Evolutionary conservation across 2,797 vertebrate genomes (phyloP).

Genomic region (Alosa sapidissima): DNA sequence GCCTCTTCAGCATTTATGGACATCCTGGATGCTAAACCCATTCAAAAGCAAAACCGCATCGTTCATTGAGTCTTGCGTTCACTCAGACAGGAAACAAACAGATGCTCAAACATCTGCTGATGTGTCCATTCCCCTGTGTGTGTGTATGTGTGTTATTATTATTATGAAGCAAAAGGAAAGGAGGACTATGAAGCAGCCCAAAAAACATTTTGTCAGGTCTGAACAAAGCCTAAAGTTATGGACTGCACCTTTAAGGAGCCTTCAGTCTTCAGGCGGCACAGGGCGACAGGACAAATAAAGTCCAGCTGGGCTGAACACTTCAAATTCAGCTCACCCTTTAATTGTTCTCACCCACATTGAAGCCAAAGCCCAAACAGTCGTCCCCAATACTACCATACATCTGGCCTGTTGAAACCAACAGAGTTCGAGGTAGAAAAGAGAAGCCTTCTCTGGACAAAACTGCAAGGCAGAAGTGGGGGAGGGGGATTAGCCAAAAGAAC

Average conservation of each 20-base stretch:
- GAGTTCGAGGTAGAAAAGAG: background rate
- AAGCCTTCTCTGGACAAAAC: background rate
- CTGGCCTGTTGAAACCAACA: background rate
- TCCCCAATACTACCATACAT: background rate
- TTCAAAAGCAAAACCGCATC: conserved; percentile 10
- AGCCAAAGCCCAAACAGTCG: background rate
- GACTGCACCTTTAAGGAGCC: background rate
- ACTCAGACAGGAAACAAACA: background rate
- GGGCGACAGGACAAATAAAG: background rate
- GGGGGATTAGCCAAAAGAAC: background rate
- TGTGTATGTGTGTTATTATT: background rate
- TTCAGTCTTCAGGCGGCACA: background rate
- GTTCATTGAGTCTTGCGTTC: background rate
- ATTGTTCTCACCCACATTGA: background rate
- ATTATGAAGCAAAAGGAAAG: background rate
- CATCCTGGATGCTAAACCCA: conserved; percentile 30
- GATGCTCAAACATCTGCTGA: background rate
- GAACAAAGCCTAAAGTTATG: background rate
- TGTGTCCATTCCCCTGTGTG: background rate
- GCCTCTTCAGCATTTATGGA: conserved; percentile 28
- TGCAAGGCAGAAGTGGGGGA: background rate
- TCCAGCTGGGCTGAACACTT: background rate
- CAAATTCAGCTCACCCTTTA: background rate
- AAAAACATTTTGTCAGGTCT: background rate
- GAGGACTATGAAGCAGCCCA: background rate